Percentiles rank a stretch among this genome's conserved stretches.
phyloP scores from a whole-genome alignment of 2,888 invertebrate genomes.

The Synanthedon tipuliformis region DNA sequence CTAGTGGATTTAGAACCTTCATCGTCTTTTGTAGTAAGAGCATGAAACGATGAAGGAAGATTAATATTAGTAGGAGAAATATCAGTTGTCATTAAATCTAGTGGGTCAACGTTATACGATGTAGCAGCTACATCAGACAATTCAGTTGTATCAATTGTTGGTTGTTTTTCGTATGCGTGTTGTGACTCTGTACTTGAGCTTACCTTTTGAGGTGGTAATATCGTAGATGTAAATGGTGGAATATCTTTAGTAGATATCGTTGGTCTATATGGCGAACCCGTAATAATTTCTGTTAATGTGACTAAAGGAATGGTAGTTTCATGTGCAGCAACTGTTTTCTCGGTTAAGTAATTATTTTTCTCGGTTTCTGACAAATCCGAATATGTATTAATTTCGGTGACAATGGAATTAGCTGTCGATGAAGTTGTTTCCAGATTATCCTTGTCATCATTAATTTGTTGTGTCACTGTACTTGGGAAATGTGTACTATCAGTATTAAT shows the following conservation, averaged over 20 bases:
- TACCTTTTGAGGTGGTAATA: not conserved
- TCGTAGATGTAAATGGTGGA: not conserved
- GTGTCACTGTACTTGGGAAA: too few relatives aligned
- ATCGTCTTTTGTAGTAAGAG: too few relatives aligned
- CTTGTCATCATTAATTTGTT: too few relatives aligned
- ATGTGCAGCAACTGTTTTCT: not conserved
- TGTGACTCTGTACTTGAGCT: not conserved
- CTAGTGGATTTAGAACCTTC: too few relatives aligned
- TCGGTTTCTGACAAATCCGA: too few relatives aligned
- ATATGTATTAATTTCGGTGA: too few relatives aligned
- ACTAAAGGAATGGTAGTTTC: not conserved
- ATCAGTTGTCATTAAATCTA: not conserved
- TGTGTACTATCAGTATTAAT: too few relatives aligned
- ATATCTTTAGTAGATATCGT: not conserved
- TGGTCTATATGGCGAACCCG: not conserved
- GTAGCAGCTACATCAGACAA: not conserved
- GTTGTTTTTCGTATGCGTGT: not conserved
- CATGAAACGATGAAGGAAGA: too few relatives aligned
- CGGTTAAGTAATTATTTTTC: not conserved
- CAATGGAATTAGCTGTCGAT: too few relatives aligned
- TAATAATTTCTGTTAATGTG: not conserved
- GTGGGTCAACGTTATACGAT: not conserved
- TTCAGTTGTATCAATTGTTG: constrained; percentile 2
- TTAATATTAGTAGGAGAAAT: not conserved
- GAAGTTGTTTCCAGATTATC: too few relatives aligned